Evolutionary conservation across 2,113 vertebrate genomes (phyloP).

Genomic region (Amblyopsis rosae): DNA sequence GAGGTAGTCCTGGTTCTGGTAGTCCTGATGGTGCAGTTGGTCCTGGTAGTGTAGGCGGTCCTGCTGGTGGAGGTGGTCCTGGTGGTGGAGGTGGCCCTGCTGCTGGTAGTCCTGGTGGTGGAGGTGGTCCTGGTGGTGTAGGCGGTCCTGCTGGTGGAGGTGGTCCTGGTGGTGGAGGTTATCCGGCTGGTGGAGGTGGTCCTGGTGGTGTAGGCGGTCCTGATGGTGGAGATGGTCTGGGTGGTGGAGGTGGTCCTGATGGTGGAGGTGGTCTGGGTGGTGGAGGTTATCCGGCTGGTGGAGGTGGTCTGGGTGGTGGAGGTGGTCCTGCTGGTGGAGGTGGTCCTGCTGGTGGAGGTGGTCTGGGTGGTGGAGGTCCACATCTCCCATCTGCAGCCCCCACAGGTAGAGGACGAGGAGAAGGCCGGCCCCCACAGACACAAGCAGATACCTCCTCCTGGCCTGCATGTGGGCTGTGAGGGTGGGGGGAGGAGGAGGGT

Average conservation of each 20-base stretch:
- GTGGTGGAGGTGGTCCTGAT: conserved; percentile 26
- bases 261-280: conserved; percentile 59
- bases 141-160: too few species aligned
- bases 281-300: conserved; percentile 31
- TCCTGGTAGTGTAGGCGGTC: conserved; percentile 43
- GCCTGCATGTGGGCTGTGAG: conserved; percentile 84
- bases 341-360: conserved; percentile 52
- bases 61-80: too few species aligned
- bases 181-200: background rate
- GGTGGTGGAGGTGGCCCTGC: too few species aligned
- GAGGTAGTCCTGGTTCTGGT: conserved; percentile 41
- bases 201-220: conserved; percentile 50
- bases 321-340: conserved; percentile 40
- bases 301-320: conserved; percentile 40
- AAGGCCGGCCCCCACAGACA: conserved; percentile 82
- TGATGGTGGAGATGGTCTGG: too few species aligned
- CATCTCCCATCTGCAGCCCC: conserved; percentile 78
- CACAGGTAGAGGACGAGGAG: conserved; percentile 81
- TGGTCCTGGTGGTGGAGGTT: too few species aligned
- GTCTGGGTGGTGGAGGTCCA: conserved; percentile 63
- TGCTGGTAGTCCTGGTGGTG: too few species aligned
- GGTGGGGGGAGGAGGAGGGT: conserved; percentile 45
- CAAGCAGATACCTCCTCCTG: conserved; percentile 85
- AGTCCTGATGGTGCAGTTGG: background rate
- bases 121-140: too few species aligned